phyloP scores from a whole-genome alignment of 2,888 invertebrate species.

The Lycocerus yunnanus region DNA sequence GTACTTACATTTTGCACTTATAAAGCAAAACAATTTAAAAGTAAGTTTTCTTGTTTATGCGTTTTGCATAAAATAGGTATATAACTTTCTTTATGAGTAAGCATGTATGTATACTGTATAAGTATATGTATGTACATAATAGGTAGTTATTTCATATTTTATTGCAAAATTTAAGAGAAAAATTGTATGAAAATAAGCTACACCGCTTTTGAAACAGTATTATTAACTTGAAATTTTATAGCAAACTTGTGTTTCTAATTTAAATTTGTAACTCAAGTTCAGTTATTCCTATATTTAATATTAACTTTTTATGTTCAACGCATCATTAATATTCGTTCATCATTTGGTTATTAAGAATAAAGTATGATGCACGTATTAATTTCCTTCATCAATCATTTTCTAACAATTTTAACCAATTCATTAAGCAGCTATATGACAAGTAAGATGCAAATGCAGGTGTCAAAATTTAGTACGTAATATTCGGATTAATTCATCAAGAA shows the following conservation, averaged over 20 bases:
- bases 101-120: background rate
- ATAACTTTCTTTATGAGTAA: background rate
- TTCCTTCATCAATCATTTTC: background rate
- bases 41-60: background rate
- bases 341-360: background rate
- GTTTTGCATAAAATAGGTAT: background rate
- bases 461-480: background rate
- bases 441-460: background rate
- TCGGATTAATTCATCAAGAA: too few relatives aligned
- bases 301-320: background rate
- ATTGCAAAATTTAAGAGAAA: background rate
- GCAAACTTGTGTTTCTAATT: background rate
- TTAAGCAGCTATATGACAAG: background rate
- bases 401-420: background rate
- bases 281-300: background rate
- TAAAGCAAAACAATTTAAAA: background rate
- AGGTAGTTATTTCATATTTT: background rate
- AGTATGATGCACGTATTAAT: background rate
- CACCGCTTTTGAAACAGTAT: background rate
- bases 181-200: background rate
- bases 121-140: background rate
- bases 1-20: background rate
- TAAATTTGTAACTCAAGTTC: too few relatives aligned
- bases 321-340: background rate
- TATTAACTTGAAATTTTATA: background rate